These are phyloP conservation scores for Chionoecetes opilio DNA, from an alignment of 1,140 invertebrate genomes.

Conservation along the genomic window DNA sequence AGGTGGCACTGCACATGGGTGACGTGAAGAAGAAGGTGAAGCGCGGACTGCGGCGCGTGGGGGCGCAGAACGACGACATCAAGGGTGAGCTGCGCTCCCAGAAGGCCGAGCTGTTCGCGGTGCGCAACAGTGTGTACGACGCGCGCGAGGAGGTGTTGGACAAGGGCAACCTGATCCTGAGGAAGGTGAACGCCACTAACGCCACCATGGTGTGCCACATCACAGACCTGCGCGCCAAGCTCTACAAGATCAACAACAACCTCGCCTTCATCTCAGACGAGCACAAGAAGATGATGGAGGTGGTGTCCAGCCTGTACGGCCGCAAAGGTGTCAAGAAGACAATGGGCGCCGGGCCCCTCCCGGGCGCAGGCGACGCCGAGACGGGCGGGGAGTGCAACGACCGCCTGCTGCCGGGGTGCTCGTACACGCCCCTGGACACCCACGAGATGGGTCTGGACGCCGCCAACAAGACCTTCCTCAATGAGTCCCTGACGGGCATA, in stretches of 20 bases:
- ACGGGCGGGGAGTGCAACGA: constrained; percentile 70
- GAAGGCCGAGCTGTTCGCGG: constrained; percentile 80
- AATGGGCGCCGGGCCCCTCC: not conserved
- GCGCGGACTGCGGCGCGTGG: constrained; percentile 73
- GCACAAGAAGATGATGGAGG: constrained; percentile 76
- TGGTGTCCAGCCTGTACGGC: constrained; percentile 56
- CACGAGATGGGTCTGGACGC: constrained; percentile 71
- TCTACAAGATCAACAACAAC: constrained; percentile 80
- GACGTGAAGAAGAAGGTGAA: constrained; percentile 76
- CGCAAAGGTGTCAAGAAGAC: not conserved
- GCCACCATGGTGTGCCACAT: constrained; percentile 78
- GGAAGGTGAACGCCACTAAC: constrained; percentile 77
- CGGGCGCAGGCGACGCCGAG: not conserved
- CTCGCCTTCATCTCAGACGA: constrained; percentile 76
- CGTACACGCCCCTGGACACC: constrained; percentile 79
- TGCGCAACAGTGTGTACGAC: constrained; percentile 80
- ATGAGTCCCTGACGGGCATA: constrained; percentile 49
- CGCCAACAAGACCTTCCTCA: constrained; percentile 67
- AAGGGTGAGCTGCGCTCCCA: constrained; percentile 79
- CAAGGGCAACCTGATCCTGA: constrained; percentile 77
- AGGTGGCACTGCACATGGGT: constrained; percentile 61
- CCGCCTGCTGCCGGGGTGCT: constrained; percentile 76
- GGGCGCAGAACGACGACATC: constrained; percentile 79
- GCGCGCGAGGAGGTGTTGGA: constrained; percentile 77
- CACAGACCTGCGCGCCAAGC: constrained; percentile 74